A percentile compares a stretch with the other conserved stretches of the same genome.
phyloP scores from a whole-genome alignment of 2,888 invertebrate species.

The Diabrotica balteata region DNA sequence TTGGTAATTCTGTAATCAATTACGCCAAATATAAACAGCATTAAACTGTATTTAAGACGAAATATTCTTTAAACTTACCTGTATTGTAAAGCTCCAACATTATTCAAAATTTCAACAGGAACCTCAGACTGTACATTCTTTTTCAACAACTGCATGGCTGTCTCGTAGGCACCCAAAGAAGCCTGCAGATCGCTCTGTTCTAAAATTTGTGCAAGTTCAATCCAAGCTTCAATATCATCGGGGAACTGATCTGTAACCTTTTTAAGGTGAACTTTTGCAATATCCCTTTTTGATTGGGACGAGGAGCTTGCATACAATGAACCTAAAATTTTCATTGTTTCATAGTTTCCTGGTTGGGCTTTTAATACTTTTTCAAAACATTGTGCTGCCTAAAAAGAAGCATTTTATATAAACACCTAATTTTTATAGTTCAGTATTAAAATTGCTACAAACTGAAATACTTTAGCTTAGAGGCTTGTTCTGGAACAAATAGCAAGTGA shows the following conservation, averaged over 20 bases:
- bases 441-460: background rate
- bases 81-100: slow-evolving; percentile 93
- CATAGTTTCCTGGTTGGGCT: slow-evolving; percentile 96
- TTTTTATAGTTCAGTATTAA: background rate
- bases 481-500: too few species aligned
- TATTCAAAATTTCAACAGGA: slow-evolving; percentile 97
- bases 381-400: slow-evolving; percentile 80
- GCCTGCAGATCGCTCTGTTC: slow-evolving; percentile 92
- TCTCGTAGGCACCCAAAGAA: slow-evolving; percentile 90
- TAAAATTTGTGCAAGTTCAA: slow-evolving; percentile 96
- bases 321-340: slow-evolving; percentile 99
- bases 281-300: slow-evolving; percentile 89
- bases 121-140: slow-evolving; percentile 94
- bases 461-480: too few species aligned
- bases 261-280: slow-evolving; percentile 91
- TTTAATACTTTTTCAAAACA: slow-evolving; percentile 99
- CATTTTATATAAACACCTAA: too few species aligned
- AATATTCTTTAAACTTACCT: slow-evolving; percentile 56
- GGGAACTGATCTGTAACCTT: slow-evolving; percentile 97
- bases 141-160: slow-evolving; percentile 89
- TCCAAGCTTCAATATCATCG: slow-evolving; percentile 99
- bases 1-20: too few species aligned
- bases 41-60: too few species aligned
- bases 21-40: too few species aligned
- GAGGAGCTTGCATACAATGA: slow-evolving; percentile 92